phyloP scores from a whole-genome alignment of 2,888 invertebrate species.

The Cheilosia soror region DNA sequence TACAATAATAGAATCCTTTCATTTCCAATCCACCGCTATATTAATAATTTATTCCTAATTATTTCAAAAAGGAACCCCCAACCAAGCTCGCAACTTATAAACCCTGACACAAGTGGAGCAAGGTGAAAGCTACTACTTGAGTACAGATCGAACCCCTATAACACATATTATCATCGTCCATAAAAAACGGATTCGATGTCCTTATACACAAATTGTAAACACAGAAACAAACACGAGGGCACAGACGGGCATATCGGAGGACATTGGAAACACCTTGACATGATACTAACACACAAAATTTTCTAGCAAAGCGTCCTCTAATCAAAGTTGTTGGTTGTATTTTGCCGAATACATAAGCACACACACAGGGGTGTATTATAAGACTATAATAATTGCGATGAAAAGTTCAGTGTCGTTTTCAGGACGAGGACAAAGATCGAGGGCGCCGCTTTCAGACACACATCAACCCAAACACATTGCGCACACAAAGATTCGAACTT shows the following conservation, averaged over 20 bases:
- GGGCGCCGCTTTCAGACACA: conserved; percentile 56
- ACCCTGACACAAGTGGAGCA: conserved; percentile 60
- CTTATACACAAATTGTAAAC: conserved; percentile 36
- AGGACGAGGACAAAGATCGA: conserved; percentile 71
- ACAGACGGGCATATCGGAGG: conserved; percentile 68
- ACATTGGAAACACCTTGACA: conserved; percentile 65
- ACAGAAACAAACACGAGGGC: conserved; percentile 58
- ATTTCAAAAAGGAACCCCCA: conserved; percentile 29
- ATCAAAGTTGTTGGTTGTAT: not conserved
- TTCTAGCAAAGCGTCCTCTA: conserved; percentile 12
- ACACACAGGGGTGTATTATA: not conserved
- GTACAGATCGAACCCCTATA: conserved; percentile 31
- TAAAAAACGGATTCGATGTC: conserved; percentile 31
- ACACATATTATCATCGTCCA: conserved; percentile 6
- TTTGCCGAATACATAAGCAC: not conserved
- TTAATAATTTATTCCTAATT: conserved; percentile 49
- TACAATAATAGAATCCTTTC: conserved; percentile 8
- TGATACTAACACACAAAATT: conserved; percentile 24
- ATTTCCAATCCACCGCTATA: not conserved
- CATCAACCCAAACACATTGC: conserved; percentile 35
- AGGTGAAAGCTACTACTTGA: conserved; percentile 57
- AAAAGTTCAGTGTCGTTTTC: conserved; percentile 73
- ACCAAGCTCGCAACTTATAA: conserved; percentile 10
- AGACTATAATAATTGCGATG: conserved; percentile 37
- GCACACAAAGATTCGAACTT: conserved; percentile 15